Evolutionary conservation across 2,797 vertebrate genomes (phyloP), one percentile per base, ranked within the genome.

Genomic region (Meriones psammophilus): DNA sequence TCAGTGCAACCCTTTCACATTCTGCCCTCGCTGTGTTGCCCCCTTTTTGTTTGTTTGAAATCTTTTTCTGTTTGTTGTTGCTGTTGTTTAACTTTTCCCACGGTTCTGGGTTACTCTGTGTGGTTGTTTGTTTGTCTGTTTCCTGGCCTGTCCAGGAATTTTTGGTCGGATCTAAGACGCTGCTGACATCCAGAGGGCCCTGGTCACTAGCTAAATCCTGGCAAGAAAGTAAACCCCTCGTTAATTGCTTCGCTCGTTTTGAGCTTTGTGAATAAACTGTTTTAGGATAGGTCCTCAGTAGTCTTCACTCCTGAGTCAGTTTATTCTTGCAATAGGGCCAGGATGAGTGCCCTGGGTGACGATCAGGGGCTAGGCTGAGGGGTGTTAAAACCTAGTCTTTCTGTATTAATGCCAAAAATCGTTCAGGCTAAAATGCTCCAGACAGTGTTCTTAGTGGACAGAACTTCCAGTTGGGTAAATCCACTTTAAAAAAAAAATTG

Each of bases 61-160:
- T 36, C 20, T 8, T 69, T 80, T 54, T 92, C 14, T 74, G 28
- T 96, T n/a, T 58, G 14, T 24, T 54, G 22, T 13, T 26, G 6
- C 1, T 8, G 17, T 39, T 18, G 22, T 54, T 74, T 42, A 7
- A 64, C 5, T 93, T 89, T 92, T 91, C 69, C 85, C 36, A 46
- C 54, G 74, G 64, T 42, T 62, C 36, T 50, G 30, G 79, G 42
- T 69, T 54, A 78, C 64, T 73, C 58, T 73, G 36, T 22, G 5
- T 12, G 64, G 33, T 93, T 81, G 71, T 22, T 50, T 24, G n/a
- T 24, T 62, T 79, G 46, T 24, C 46, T 79, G 46, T 89, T 89
- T 91, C 60, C 92, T 94, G 83, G 9, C 62, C 56, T 83, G 30
- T 56, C 76, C 56, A 87, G n/a, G 30, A 95, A 76, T 87, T 68